A percentile compares a stretch with the other conserved stretches of the same genome.
phyloP scores from a whole-genome alignment of 2,888 invertebrate species.

The Drosophila trichaetosa region DNA sequence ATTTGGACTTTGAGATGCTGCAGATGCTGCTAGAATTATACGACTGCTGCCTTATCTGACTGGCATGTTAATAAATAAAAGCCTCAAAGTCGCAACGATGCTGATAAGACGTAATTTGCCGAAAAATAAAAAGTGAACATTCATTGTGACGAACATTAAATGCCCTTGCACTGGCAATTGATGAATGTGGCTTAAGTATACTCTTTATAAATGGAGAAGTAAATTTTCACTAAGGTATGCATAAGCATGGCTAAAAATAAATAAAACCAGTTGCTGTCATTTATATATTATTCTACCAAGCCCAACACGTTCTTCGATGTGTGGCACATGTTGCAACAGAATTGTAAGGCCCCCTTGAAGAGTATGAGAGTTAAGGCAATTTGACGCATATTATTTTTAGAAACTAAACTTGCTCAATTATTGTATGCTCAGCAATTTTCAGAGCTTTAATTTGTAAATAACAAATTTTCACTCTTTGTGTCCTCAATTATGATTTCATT shows the following conservation, averaged over 20 bases:
- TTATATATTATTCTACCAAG: not conserved
- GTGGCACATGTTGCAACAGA: not conserved
- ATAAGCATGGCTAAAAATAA: not conserved
- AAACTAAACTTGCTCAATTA: constrained; percentile 3
- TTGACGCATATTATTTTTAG: constrained; percentile 9
- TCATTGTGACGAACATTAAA: not conserved
- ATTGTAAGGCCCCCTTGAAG: not conserved
- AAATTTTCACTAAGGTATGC: fast-evolving
- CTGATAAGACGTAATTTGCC: constrained; percentile 43
- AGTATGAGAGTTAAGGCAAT: not conserved
- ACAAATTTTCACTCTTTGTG: not conserved
- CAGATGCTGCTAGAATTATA: constrained; percentile 24
- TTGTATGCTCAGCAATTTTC: not conserved
- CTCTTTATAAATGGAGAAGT: not conserved
- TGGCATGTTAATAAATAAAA: constrained; percentile 38
- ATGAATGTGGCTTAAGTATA: not conserved
- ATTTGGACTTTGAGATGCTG: constrained; percentile 25
- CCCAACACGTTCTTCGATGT: not conserved
- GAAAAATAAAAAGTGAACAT: not conserved
- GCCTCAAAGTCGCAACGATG: constrained; percentile 26
- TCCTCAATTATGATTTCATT: not conserved
- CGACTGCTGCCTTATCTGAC: constrained; percentile 44
- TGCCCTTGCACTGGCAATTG: constrained; percentile 5
- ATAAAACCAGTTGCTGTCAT: not conserved
- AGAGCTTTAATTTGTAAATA: constrained; percentile 1